phyloP scores from a whole-genome alignment of 2,113 vertebrate species.

The Microtus ochrogaster region DNA sequence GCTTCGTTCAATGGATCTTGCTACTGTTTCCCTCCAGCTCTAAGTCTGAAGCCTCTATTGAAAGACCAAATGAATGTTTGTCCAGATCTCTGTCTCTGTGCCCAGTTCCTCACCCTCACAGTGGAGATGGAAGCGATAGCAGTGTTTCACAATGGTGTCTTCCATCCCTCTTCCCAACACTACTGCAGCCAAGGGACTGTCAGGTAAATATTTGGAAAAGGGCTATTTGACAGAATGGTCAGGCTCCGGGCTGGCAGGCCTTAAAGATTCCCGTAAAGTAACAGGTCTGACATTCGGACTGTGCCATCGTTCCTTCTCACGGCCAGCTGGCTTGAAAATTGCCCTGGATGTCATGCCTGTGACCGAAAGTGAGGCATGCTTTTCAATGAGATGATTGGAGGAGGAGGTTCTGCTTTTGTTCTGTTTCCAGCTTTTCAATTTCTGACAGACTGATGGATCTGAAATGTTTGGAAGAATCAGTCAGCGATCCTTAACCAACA shows the following conservation, averaged over 20 bases:
- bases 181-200: not conserved
- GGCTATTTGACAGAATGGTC: not conserved
- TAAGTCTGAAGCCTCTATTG: conserved; percentile 38
- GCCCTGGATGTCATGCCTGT: not conserved
- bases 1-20: conserved; percentile 37
- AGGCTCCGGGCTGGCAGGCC: not conserved
- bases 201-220: conserved; percentile 30
- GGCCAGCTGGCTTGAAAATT: conserved; percentile 19
- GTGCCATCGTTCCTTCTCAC: not conserved
- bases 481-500: not conserved
- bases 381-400: not conserved
- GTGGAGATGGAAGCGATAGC: not conserved
- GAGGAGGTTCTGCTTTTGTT: not conserved
- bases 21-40: conserved; percentile 10
- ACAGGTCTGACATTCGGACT: not conserved
- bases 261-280: not conserved
- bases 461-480: not conserved
- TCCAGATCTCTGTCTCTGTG: not conserved
- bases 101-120: not conserved
- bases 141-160: not conserved
- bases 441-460: conserved; percentile 7
- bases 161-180: accelerated
- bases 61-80: not conserved
- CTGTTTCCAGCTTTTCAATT: not conserved
- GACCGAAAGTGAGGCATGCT: not conserved